These are phyloP conservation scores for Eupithecia pulchellata DNA, from an alignment of 2,888 invertebrate genomes.

Conservation along the genomic window DNA sequence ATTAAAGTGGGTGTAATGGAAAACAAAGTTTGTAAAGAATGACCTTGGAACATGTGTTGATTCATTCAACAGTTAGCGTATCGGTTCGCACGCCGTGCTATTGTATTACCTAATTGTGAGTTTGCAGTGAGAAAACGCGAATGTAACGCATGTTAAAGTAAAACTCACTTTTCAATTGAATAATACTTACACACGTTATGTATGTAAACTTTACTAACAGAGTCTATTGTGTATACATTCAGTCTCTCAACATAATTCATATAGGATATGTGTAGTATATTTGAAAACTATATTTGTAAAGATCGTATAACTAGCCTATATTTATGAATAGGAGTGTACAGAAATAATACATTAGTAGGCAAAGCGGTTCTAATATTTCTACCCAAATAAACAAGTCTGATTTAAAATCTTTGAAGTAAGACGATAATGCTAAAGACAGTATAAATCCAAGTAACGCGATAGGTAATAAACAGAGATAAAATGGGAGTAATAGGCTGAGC, in stretches of 20 bases:
- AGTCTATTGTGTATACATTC: neutral
- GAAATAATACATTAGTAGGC: neutral
- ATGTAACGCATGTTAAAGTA: conserved; percentile 50
- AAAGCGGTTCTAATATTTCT: neutral
- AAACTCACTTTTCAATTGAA: conserved; percentile 30
- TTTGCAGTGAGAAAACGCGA: conserved; percentile 53
- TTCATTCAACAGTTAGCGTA: conserved; percentile 63
- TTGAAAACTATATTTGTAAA: neutral
- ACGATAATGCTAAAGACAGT: conserved; percentile 38
- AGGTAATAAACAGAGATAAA: conserved; percentile 46
- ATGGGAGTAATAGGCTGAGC: conserved; percentile 41
- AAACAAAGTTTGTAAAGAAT: conserved; percentile 45
- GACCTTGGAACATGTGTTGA: conserved; percentile 54
- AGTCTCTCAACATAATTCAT: conserved; percentile 6
- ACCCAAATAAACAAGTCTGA: neutral
- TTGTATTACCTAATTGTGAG: conserved; percentile 64
- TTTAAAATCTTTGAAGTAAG: conserved; percentile 8
- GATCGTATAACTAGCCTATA: neutral
- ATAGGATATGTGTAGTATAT: neutral
- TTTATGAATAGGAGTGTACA: neutral
- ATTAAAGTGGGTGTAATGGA: conserved; percentile 32
- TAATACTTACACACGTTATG: conserved; percentile 30
- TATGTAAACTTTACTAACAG: conserved; percentile 17
- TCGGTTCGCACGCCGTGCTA: conserved; percentile 59
- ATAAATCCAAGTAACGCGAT: conserved; percentile 40